Conservation (phyloP, 2,113 vertebrate species). For the Charina bottae region DNA sequence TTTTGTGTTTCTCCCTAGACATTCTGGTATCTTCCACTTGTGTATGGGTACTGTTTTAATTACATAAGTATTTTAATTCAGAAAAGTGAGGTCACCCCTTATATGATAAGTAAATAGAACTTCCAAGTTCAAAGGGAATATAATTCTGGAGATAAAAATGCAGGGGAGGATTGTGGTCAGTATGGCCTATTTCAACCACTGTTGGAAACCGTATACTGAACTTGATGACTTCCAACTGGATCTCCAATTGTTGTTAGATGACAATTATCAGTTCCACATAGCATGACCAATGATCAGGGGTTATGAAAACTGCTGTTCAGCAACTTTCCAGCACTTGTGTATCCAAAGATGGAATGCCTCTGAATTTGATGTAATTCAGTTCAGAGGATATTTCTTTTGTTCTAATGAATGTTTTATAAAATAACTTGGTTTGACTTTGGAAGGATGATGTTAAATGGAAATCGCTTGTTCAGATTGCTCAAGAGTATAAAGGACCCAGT, state of each 20-base stretch:
- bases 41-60: background rate
- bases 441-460: background rate
- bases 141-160: background rate
- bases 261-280: background rate
- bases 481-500: slow-evolving; percentile 15
- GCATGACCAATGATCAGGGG: background rate
- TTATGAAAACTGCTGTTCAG: background rate
- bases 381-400: background rate
- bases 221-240: background rate
- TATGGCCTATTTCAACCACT: background rate
- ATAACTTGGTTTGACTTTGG: background rate
- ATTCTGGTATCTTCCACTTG: background rate
- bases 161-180: background rate
- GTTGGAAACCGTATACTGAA: background rate
- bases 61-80: background rate
- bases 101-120: background rate
- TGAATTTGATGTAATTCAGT: background rate
- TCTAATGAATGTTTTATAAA: background rate
- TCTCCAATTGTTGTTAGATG: background rate
- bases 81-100: background rate
- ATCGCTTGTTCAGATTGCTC: background rate
- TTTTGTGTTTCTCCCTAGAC: background rate
- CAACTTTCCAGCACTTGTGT: background rate
- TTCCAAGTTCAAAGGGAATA: background rate
- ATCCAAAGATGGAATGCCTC: background rate